Conservation (phyloP, 2,113 vertebrate genomes). For the Panurus biarmicus region DNA sequence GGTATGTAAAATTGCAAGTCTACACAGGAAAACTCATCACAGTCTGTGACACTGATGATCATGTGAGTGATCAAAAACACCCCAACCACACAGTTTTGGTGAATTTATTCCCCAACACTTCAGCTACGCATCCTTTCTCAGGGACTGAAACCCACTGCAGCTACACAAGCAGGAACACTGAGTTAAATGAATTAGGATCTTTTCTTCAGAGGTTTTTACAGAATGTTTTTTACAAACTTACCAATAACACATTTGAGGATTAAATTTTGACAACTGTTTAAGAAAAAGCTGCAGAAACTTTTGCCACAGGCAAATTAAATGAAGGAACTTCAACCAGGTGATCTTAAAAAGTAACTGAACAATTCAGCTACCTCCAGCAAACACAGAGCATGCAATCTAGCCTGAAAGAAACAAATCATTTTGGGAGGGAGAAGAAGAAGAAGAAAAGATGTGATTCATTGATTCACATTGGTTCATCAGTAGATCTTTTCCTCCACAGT, state of each 20-base stretch:
- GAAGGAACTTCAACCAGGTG: neutral
- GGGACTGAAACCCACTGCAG: neutral
- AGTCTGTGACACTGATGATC: neutral
- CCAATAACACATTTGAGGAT: neutral
- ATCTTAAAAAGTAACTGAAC: neutral
- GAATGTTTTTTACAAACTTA: neutral
- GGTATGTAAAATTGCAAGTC: neutral
- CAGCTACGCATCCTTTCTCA: neutral
- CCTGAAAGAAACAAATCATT: neutral
- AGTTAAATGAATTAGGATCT: neutral
- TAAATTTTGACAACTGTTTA: neutral
- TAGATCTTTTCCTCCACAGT: neutral
- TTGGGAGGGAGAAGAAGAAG: no score
- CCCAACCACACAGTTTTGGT: neutral
- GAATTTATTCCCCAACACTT: neutral
- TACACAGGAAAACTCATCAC: neutral
- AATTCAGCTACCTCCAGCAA: neutral
- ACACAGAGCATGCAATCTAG: neutral
- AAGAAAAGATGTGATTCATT: neutral
- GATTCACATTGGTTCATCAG: neutral
- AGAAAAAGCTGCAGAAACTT: neutral
- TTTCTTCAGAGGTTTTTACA: neutral
- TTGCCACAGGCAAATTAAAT: neutral
- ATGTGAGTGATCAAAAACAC: fast-evolving
- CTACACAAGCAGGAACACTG: neutral